Conservation (phyloP, 2,113 vertebrate genomes). For the Ceyx melanurus region DNA sequence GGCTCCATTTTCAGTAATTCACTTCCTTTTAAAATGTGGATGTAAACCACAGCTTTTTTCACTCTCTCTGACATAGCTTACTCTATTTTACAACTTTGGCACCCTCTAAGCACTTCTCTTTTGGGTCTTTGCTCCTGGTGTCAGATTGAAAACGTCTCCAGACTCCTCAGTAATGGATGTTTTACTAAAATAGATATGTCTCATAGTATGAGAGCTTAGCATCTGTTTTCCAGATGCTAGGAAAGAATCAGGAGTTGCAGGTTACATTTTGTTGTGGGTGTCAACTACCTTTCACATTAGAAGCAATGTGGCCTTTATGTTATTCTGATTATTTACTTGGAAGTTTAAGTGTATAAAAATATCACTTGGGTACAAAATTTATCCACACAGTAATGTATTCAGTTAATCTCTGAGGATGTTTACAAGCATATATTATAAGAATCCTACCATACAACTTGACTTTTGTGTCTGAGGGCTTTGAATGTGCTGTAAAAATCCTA, state of each 20-base stretch:
- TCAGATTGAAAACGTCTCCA: not conserved
- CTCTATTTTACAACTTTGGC: not conserved
- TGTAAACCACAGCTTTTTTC: not conserved
- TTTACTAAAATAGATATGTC: not conserved
- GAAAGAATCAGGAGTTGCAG: not conserved
- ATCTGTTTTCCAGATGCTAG: not conserved
- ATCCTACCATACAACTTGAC: not conserved
- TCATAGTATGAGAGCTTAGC: not conserved
- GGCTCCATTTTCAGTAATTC: not conserved
- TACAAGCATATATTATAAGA: not conserved
- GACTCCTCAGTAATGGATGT: not conserved
- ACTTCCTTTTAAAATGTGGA: not conserved
- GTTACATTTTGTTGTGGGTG: not conserved
- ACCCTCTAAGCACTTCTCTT: not conserved
- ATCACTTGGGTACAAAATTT: not conserved
- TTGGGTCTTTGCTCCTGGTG: not conserved
- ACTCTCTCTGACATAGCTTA: not conserved
- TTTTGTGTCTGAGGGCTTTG: not conserved
- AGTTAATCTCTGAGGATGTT: not conserved
- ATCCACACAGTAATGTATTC: not conserved
- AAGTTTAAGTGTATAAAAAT: not conserved
- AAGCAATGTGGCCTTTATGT: not conserved
- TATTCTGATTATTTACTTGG: not conserved
- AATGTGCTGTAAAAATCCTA: not conserved
- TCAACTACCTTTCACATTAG: not conserved